A percentile compares a stretch with the other conserved stretches of the same genome.
Evolutionary conservation across 2,113 vertebrate genomes (phyloP).

Genomic region (Chaenocephalus aceratus): DNA sequence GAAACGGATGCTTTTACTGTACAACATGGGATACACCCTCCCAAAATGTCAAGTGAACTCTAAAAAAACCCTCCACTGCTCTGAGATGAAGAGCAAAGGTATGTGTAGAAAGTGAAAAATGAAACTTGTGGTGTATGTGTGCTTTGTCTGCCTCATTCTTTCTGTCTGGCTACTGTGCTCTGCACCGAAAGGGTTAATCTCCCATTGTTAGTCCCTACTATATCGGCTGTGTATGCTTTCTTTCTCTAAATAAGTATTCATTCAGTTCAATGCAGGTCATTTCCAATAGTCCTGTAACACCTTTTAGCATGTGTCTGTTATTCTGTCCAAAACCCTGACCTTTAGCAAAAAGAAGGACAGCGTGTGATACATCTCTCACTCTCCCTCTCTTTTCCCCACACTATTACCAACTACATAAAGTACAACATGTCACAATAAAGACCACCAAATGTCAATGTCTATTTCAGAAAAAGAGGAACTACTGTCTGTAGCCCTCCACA

Average conservation of each 20-base stretch:
- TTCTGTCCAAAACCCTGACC: neutral
- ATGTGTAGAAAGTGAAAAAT: conserved; percentile 73
- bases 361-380: neutral
- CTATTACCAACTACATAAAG: neutral
- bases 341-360: neutral
- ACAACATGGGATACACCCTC: no score
- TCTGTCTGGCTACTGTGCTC: conserved; percentile 36
- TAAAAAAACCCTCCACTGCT: neutral
- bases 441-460: neutral
- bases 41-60: conserved; percentile 21
- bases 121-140: conserved; percentile 60
- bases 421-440: neutral
- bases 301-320: neutral
- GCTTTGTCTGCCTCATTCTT: conserved; percentile 23
- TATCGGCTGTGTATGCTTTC: neutral
- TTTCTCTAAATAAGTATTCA: neutral
- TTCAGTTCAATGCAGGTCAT: neutral
- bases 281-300: neutral
- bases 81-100: conserved; percentile 14
- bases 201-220: conserved; percentile 38
- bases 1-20: no score
- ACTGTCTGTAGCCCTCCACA: neutral
- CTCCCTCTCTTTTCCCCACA: neutral
- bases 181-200: conserved; percentile 70
- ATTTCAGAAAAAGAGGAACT: conserved; percentile 21